Evolutionary conservation across 2,797 vertebrate species (phyloP).

Genomic region (Anabas testudineus): DNA sequence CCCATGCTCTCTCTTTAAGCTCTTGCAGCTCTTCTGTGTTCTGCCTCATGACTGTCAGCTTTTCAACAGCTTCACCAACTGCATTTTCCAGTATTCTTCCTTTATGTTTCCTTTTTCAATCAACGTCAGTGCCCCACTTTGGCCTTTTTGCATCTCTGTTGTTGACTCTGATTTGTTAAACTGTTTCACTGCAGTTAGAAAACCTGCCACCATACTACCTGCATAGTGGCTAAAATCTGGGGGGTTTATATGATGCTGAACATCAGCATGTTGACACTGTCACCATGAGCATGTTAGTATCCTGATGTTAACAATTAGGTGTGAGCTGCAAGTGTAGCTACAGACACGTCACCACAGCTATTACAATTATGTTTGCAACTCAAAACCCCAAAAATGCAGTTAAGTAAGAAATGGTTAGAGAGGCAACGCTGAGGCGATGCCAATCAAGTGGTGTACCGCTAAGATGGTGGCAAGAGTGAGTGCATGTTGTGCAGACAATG

Average conservation of each 20-base stretch:
- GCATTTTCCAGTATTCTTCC: no score
- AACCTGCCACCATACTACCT: no score
- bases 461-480: no score
- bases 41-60: neutral
- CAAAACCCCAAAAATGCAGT: neutral
- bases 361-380: neutral
- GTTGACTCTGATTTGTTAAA: no score
- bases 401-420: neutral
- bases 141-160: no score
- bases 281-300: neutral
- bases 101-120: no score
- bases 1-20: conserved; percentile 42
- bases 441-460: no score
- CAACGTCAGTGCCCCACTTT: no score
- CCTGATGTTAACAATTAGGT: neutral
- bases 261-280: neutral
- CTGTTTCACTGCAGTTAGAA: no score
- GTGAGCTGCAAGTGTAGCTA: neutral
- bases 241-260: neutral
- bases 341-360: neutral
- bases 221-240: no score
- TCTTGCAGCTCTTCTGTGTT: neutral
- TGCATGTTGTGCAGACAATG: no score
- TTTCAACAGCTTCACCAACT: neutral
- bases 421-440: no score